phyloP scores from a whole-genome alignment of 2,113 vertebrate genomes.

The Alethe diademata region DNA sequence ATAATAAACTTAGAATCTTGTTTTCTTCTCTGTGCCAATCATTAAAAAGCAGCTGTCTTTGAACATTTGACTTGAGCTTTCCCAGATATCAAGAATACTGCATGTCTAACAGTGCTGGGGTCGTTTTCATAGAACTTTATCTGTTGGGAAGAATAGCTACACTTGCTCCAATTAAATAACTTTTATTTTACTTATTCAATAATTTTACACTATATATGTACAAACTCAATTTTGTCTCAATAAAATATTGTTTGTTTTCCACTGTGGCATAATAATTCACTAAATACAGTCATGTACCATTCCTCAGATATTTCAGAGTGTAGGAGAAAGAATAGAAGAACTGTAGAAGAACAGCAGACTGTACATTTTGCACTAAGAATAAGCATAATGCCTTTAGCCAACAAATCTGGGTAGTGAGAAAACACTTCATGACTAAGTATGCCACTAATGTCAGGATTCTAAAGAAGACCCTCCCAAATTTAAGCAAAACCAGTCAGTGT shows the following conservation, averaged over 20 bases:
- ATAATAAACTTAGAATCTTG: background rate
- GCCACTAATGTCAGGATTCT: background rate
- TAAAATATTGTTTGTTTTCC: background rate
- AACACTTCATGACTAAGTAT: background rate
- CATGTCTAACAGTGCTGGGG: background rate
- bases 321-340: constrained; percentile 52
- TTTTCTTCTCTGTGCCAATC: background rate
- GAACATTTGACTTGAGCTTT: background rate
- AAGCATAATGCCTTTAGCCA: constrained; percentile 1
- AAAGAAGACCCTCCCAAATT: background rate
- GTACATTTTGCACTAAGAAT: constrained; percentile 29
- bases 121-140: background rate
- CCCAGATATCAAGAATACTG: background rate
- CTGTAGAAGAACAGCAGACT: background rate
- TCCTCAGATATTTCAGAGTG: constrained; percentile 52
- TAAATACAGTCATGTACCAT: constrained; percentile 37
- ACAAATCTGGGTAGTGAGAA: background rate
- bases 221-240: background rate
- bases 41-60: constrained; percentile 19
- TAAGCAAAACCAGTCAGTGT: background rate
- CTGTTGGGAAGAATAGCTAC: background rate
- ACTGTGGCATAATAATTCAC: background rate
- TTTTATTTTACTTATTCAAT: background rate
- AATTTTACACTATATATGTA: background rate
- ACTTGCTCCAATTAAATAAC: background rate